These are phyloP conservation scores for Heterocephalus glaber DNA, from an alignment of 2,113 vertebrate species.

Conservation along the genomic window DNA sequence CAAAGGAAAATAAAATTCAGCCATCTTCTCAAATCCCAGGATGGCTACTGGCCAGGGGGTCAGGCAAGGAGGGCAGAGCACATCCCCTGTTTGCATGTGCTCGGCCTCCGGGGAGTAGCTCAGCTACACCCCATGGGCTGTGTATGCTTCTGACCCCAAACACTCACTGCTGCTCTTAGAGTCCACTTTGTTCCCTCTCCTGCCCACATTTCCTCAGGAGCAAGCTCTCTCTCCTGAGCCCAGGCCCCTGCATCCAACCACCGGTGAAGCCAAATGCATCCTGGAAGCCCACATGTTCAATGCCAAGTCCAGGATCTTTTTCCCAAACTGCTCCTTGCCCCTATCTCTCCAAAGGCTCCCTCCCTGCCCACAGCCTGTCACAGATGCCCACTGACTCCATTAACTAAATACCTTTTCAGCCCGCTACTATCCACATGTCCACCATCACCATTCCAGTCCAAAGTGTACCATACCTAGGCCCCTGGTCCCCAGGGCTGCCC, in stretches of 20 bases:
- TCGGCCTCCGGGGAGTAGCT: background rate
- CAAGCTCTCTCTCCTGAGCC: background rate
- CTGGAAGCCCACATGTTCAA: background rate
- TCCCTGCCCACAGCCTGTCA: background rate
- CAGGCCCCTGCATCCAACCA: background rate
- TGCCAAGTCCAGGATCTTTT: background rate
- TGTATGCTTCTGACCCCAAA: background rate
- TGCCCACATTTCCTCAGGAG: background rate
- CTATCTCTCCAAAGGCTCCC: background rate
- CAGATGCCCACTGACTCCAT: background rate
- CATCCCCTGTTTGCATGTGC: fast-evolving
- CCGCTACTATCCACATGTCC: background rate
- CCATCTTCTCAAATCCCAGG: background rate
- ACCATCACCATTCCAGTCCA: background rate
- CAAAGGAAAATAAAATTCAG: background rate
- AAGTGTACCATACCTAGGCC: background rate
- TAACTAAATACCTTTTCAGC: background rate
- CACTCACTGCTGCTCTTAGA: background rate
- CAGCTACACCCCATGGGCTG: background rate
- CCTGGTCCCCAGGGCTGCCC: background rate
- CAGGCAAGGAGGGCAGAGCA: background rate
- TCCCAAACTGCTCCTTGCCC: background rate
- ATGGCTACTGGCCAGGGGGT: background rate
- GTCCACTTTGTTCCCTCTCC: background rate
- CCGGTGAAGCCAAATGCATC: background rate